Percentiles rank a stretch among this genome's conserved stretches.
Evolutionary conservation across 2,797 vertebrate genomes (phyloP).

Genomic region (Limosa lapponica): DNA sequence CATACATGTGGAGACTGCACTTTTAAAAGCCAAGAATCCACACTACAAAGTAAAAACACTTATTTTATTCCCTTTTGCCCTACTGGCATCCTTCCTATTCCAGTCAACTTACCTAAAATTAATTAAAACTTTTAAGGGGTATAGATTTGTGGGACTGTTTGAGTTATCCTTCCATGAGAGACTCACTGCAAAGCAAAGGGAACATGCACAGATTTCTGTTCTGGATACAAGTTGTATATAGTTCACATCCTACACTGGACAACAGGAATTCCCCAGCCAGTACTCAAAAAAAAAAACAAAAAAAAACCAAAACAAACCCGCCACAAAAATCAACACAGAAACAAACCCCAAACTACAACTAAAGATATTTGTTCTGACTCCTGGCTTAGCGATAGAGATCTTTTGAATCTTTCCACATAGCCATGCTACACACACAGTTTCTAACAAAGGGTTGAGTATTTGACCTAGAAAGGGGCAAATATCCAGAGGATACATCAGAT

Average conservation of each 20-base stretch:
- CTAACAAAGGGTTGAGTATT: not conserved
- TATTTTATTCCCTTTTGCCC: not conserved
- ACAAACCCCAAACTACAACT: not conserved
- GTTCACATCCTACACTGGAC: not conserved
- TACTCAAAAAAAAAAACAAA: not conserved
- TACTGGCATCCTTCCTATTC: not conserved
- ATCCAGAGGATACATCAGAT: not conserved
- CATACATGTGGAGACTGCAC: not conserved
- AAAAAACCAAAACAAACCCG: not conserved
- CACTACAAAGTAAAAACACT: not conserved
- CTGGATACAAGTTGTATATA: not conserved
- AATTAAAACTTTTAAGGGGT: not conserved
- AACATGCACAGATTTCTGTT: not conserved
- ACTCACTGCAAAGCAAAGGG: not conserved
- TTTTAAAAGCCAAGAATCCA: not conserved
- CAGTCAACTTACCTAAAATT: not conserved
- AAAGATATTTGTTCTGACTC: not conserved
- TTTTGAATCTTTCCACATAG: not conserved
- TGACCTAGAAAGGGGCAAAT: not conserved
- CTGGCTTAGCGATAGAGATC: not conserved
- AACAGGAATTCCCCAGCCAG: not conserved
- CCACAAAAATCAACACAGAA: not conserved
- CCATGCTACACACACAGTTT: not conserved
- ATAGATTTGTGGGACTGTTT: not conserved
- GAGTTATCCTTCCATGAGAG: not conserved